Percentiles rank a stretch among this genome's conserved stretches.
Evolutionary conservation across 2,113 vertebrate species (phyloP).

Genomic region (Tetraodon nigroviridis): DNA sequence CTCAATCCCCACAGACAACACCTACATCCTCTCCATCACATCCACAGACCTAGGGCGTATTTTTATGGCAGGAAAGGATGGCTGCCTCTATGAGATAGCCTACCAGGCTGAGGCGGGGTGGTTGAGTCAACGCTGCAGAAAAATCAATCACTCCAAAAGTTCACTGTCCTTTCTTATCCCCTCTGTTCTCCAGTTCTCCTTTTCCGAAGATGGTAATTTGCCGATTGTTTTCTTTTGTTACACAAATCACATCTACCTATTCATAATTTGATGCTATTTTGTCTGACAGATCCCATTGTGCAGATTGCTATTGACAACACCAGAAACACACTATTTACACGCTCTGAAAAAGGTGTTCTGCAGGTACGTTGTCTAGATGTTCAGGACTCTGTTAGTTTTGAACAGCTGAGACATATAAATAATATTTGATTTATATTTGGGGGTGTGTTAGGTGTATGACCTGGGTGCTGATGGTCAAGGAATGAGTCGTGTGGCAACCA

Average conservation of each 20-base stretch:
- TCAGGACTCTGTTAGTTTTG: neutral
- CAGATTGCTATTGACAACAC: slow-evolving; percentile 96
- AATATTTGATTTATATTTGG: neutral
- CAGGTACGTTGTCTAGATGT: slow-evolving; percentile 74
- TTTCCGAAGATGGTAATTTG: slow-evolving; percentile 89
- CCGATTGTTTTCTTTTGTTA: too few species aligned
- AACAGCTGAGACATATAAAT: neutral
- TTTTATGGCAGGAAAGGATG: slow-evolving; percentile 94
- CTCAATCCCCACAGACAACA: slow-evolving; percentile 95
- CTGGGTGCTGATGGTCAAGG: slow-evolving; percentile 88
- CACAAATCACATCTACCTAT: neutral
- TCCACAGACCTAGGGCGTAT: slow-evolving; percentile 90
- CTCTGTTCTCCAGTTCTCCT: slow-evolving; percentile 91
- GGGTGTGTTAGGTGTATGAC: slow-evolving; percentile 97
- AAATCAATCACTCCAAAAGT: slow-evolving; percentile 98
- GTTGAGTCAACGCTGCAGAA: slow-evolving; percentile 94
- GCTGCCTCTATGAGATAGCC: slow-evolving; percentile 95
- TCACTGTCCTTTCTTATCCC: slow-evolving; percentile 90
- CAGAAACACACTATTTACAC: slow-evolving; percentile 86
- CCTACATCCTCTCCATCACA: slow-evolving; percentile 87
- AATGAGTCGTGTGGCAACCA: slow-evolving; percentile 90
- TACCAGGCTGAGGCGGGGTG: slow-evolving; percentile 98
- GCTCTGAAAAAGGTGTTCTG: slow-evolving; percentile 92
- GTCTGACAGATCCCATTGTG: slow-evolving; percentile 85
- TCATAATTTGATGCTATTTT: neutral